Conservation (phyloP, 2,113 vertebrate species). For the Tyto alba region DNA sequence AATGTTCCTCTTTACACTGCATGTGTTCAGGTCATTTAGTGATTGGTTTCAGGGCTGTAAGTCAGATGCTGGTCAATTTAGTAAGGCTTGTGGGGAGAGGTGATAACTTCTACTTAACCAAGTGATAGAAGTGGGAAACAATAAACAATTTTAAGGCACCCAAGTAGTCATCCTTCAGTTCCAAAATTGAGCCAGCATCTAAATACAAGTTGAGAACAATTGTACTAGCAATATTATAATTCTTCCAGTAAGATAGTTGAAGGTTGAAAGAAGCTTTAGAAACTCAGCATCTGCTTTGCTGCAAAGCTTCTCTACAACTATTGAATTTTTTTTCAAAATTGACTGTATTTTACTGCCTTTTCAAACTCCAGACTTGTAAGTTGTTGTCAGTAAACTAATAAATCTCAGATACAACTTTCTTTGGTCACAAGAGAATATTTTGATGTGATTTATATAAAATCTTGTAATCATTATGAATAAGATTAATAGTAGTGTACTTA, state of each 20-base stretch:
- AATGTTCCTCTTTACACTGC: not conserved
- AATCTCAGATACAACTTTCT: not conserved
- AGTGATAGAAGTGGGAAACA: not conserved
- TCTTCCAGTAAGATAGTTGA: not conserved
- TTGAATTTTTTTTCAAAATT: not conserved
- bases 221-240: not conserved
- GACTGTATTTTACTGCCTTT: not conserved
- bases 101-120: not conserved
- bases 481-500: not conserved
- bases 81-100: not conserved
- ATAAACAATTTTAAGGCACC: not conserved
- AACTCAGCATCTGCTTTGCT: not conserved
- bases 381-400: not conserved
- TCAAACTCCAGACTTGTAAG: not conserved
- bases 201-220: not conserved
- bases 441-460: not conserved
- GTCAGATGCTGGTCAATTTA: not conserved
- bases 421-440: not conserved
- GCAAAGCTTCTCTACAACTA: not conserved
- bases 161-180: not conserved
- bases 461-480: not conserved
- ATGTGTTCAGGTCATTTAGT: not conserved
- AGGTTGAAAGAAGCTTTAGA: not conserved
- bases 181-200: not conserved
- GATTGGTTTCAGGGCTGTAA: not conserved